Evolutionary conservation across 1,140 invertebrate genomes (phyloP).

Genomic region (Aethina tumida): DNA sequence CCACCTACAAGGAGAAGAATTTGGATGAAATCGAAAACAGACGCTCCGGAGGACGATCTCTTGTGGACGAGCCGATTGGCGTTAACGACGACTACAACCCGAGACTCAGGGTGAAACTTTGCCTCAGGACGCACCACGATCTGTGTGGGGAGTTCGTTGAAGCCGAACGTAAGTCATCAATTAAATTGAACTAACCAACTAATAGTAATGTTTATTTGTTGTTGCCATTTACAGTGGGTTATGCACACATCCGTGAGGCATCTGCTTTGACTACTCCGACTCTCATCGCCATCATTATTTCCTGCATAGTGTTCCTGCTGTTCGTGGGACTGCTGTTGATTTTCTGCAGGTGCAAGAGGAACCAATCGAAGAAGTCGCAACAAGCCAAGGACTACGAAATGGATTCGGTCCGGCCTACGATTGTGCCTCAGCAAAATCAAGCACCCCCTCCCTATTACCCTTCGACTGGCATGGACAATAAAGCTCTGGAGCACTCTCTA

Average conservation of each 20-base stretch:
- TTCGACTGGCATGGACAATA: constrained; percentile 78
- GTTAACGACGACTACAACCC: constrained; percentile 52
- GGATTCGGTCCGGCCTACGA: constrained; percentile 69
- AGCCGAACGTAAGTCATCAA: constrained; percentile 75
- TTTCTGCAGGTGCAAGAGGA: constrained; percentile 77
- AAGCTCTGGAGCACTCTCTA: constrained; percentile 78
- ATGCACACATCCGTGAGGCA: constrained; percentile 69
- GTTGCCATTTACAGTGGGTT: constrained; percentile 62
- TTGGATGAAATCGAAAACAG: constrained; percentile 43
- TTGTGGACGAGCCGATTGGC: constrained; percentile 40
- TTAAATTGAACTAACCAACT: too few species aligned
- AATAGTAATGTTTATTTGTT: too few species aligned
- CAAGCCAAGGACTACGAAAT: constrained; percentile 82
- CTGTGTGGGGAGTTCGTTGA: constrained; percentile 74
- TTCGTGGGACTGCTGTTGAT: constrained; percentile 67
- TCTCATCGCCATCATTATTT: constrained; percentile 70
- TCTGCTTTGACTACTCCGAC: constrained; percentile 64
- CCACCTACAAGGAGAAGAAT: constrained; percentile 56
- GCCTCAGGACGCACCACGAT: constrained; percentile 62
- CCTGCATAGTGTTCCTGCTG: constrained; percentile 67
- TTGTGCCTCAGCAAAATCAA: constrained; percentile 69
- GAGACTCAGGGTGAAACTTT: constrained; percentile 65
- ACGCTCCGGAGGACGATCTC: constrained; percentile 37
- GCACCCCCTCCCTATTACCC: constrained; percentile 78
- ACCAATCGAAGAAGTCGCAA: constrained; percentile 63